These are phyloP conservation scores for Stichopus horrens DNA, from an alignment of 53 echinoderm and acorn worm genomes.

Conservation along the genomic window DNA sequence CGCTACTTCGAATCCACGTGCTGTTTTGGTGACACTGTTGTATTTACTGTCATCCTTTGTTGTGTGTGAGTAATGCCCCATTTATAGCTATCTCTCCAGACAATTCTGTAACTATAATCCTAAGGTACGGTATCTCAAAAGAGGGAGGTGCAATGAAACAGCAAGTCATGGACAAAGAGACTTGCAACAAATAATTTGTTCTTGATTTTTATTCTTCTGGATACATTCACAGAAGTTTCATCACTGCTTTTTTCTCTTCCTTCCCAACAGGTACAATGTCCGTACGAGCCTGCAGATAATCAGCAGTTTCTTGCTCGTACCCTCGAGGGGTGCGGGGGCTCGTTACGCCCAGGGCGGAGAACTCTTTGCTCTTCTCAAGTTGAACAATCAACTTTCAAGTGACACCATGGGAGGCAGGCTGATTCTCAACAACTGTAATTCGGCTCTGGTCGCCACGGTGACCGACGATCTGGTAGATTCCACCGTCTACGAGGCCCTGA, in stretches of 20 bases:
- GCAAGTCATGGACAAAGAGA: background rate
- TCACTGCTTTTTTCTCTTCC: background rate
- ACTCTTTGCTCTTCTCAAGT: conserved; percentile 84
- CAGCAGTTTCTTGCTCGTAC: conserved; percentile 89
- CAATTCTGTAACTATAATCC: background rate
- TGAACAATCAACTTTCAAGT: conserved; percentile 83
- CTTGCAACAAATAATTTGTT: background rate
- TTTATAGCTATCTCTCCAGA: background rate
- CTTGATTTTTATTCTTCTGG: too few relatives aligned
- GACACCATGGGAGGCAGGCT: conserved; percentile 88
- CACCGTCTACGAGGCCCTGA: conserved; percentile 73
- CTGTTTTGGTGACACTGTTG: too few relatives aligned
- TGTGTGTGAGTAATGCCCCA: too few relatives aligned
- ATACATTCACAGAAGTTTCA: background rate
- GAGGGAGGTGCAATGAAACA: background rate
- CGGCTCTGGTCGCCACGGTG: conserved; percentile 69
- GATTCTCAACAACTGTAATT: conserved; percentile 89
- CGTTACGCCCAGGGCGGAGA: conserved; percentile 90
- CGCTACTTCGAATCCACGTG: too few relatives aligned
- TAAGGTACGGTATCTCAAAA: background rate
- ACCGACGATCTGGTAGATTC: conserved; percentile 31
- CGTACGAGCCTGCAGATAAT: conserved; percentile 85
- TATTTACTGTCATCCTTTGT: too few relatives aligned
- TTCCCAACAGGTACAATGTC: conserved; percentile 74
- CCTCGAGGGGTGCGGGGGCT: conserved; percentile 81